phyloP scores from a whole-genome alignment of 2,888 invertebrate species.

The Pharmacophagus antenor region DNA sequence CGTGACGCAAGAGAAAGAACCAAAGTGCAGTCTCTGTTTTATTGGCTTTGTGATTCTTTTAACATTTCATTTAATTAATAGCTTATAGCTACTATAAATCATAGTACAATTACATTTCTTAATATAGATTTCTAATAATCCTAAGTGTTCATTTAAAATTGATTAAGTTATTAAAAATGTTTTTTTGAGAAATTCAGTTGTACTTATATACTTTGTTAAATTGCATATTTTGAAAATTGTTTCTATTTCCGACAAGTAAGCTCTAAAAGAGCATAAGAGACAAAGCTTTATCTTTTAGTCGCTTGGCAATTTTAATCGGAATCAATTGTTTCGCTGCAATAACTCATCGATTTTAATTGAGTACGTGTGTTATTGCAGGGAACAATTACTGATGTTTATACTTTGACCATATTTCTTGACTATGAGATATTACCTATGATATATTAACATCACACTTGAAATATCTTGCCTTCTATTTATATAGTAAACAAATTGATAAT shows the following conservation, averaged over 20 bases:
- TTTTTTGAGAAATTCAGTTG: too few relatives aligned
- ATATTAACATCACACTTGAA: background rate
- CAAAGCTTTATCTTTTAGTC: conserved; percentile 67
- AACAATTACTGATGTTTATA: conserved; percentile 46
- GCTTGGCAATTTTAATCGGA: conserved; percentile 73
- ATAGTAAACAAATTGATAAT: too few relatives aligned
- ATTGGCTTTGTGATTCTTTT: conserved; percentile 16
- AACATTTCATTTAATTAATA: conserved; percentile 19
- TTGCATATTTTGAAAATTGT: too few relatives aligned
- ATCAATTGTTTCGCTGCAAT: conserved; percentile 73
- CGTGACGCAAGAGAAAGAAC: conserved; percentile 57
- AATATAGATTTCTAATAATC: too few relatives aligned
- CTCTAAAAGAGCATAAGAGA: conserved; percentile 36
- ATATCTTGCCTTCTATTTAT: too few relatives aligned
- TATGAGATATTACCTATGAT: conserved; percentile 1
- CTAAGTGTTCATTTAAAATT: too few relatives aligned
- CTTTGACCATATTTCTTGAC: conserved; percentile 30
- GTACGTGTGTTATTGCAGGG: conserved; percentile 55
- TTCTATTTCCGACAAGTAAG: too few relatives aligned
- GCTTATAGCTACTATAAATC: too few relatives aligned
- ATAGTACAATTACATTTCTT: too few relatives aligned
- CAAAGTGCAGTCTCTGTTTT: conserved; percentile 20
- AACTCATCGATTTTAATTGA: conserved; percentile 74
- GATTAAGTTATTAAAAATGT: too few relatives aligned
- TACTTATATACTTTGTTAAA: too few relatives aligned